Percentiles rank a stretch among this genome's conserved stretches.
These are phyloP conservation scores for Lepeophtheirus salmonis DNA, from an alignment of 1,140 invertebrate genomes.

Conservation along the genomic window DNA sequence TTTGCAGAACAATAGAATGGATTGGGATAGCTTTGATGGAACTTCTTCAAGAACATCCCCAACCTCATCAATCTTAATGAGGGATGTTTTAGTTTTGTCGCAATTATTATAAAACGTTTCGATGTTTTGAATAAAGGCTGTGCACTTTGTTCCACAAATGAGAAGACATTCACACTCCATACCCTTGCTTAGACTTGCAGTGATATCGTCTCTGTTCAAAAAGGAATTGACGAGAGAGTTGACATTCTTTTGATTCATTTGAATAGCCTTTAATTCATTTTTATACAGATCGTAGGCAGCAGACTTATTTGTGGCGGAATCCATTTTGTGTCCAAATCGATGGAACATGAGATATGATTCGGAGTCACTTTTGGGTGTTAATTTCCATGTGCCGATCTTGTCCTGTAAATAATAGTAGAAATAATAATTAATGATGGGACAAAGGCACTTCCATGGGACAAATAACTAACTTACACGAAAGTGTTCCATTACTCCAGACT, in stretches of 20 bases:
- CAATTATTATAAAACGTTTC: slow-evolving; percentile 53
- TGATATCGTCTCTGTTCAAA: slow-evolving; percentile 32
- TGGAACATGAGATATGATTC: slow-evolving; percentile 7
- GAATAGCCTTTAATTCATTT: neutral
- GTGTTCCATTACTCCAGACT: slow-evolving; percentile 64
- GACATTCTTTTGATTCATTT: neutral
- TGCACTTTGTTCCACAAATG: slow-evolving; percentile 56
- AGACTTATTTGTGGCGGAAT: neutral
- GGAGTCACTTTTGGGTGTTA: neutral
- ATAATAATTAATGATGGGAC: too few relatives aligned
- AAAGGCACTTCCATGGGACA: neutral
- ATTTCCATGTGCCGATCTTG: neutral
- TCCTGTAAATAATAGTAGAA: too few relatives aligned
- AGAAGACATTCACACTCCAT: slow-evolving; percentile 55
- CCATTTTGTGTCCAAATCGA: slow-evolving; percentile 10
- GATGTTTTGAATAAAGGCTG: slow-evolving; percentile 48
- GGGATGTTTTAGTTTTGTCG: slow-evolving; percentile 55
- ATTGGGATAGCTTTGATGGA: slow-evolving; percentile 56
- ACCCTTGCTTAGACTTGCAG: slow-evolving; percentile 35
- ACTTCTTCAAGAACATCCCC: slow-evolving; percentile 59
- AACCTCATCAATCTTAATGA: slow-evolving; percentile 58
- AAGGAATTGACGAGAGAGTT: slow-evolving; percentile 7
- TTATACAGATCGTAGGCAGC: neutral
- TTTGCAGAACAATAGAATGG: slow-evolving; percentile 58
- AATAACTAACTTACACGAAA: slow-evolving; percentile 41